Conservation (phyloP, 2,888 invertebrate species). For the Agrotis clavis region DNA sequence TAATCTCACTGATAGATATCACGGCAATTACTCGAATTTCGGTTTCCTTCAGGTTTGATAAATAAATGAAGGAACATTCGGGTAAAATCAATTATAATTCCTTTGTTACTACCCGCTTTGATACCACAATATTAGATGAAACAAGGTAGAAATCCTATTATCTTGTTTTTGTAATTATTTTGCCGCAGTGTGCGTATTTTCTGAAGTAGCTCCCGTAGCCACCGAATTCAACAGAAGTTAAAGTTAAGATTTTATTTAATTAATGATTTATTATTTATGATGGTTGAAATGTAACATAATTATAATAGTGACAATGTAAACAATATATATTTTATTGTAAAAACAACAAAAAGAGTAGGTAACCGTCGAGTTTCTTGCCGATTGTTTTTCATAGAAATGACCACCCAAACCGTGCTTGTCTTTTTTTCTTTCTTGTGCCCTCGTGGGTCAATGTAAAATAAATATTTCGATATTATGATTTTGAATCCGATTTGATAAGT, state of each 20-base stretch:
- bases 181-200: background rate
- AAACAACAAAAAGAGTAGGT: no score
- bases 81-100: constrained; percentile 44
- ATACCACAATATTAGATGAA: constrained; percentile 18
- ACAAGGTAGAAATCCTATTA: constrained; percentile 2
- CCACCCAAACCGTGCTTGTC: no score
- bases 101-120: constrained; percentile 31
- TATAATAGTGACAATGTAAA: no score
- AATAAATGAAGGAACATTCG: constrained; percentile 32
- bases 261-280: background rate
- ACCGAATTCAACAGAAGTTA: background rate
- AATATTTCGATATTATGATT: no score
- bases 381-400: no score
- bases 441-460: no score
- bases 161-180: constrained; percentile 9
- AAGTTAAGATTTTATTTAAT: no score
- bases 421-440: no score
- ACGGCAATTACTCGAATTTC: constrained; percentile 29
- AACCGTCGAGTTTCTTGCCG: no score
- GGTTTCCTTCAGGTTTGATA: constrained; percentile 21
- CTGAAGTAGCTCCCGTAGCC: background rate
- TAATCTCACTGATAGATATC: constrained; percentile 29
- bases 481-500: background rate
- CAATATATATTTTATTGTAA: no score
- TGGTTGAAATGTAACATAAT: background rate